Evolutionary conservation across 92 coral and sea anemone genomes (phyloP).

Genomic region (Porites divaricata): DNA sequence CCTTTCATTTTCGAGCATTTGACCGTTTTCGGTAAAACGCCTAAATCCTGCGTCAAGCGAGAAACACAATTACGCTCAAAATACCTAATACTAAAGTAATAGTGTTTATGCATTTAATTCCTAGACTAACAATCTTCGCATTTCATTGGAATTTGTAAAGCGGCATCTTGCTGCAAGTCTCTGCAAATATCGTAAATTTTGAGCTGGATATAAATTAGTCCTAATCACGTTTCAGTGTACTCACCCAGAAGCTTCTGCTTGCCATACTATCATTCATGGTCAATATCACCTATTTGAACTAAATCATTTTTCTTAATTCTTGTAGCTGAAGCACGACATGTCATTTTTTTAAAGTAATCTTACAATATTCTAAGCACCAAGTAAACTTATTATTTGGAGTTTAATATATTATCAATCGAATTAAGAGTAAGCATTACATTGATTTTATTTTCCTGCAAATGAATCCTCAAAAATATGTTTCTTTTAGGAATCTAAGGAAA

Average conservation of each 20-base stretch:
- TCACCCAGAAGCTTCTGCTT: slow-evolving; percentile 11
- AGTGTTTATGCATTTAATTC: no score
- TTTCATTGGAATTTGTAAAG: no score
- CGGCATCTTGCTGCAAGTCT: no score
- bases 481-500: background rate
- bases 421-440: background rate
- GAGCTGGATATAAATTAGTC: no score
- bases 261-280: background rate
- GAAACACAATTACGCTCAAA: background rate
- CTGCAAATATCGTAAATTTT: no score
- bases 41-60: slow-evolving; percentile 15
- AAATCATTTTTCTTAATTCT: background rate
- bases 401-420: no score
- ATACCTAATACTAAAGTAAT: no score
- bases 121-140: no score
- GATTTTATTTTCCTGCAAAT: background rate
- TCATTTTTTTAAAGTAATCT: background rate
- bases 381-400: no score
- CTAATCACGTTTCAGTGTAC: background rate
- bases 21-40: no score
- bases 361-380: no score
- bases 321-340: background rate
- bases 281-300: background rate
- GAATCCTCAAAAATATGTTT: background rate
- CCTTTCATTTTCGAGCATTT: no score